Conservation (phyloP, 2,797 vertebrate genomes). For the Cyclopterus lumpus region DNA sequence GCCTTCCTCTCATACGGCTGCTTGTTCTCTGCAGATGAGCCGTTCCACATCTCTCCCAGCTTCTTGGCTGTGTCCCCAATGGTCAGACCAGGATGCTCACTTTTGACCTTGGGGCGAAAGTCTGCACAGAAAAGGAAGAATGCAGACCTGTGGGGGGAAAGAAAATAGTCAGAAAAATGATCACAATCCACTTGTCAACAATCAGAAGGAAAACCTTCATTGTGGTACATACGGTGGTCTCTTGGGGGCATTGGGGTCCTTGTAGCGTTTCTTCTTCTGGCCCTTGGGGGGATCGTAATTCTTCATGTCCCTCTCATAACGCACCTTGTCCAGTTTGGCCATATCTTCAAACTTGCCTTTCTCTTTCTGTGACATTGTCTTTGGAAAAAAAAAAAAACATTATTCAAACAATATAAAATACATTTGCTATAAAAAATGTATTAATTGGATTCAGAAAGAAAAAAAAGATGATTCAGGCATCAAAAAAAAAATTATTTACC, state of each 20-base stretch:
- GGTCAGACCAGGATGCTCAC: slow-evolving; percentile 89
- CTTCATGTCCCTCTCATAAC: slow-evolving; percentile 98
- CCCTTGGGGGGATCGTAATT: slow-evolving; percentile 94
- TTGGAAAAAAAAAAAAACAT: not conserved
- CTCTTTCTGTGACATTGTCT: slow-evolving; percentile 97
- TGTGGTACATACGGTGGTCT: slow-evolving; percentile 92
- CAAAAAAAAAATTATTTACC: slow-evolving; percentile 76
- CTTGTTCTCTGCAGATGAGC: slow-evolving; percentile 91
- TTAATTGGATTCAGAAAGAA: too few relatives aligned
- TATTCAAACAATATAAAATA: not conserved
- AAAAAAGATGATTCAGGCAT: not conserved
- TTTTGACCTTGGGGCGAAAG: slow-evolving; percentile 95
- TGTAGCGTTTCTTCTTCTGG: slow-evolving; percentile 94
- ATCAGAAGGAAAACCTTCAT: not conserved
- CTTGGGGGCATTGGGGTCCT: slow-evolving; percentile 98
- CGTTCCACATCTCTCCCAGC: slow-evolving; percentile 97
- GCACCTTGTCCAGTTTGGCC: slow-evolving; percentile 95
- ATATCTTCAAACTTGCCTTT: slow-evolving; percentile 98
- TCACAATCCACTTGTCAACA: not conserved
- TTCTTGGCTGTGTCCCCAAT: slow-evolving; percentile 98
- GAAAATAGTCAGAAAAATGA: not conserved
- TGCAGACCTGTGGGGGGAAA: slow-evolving; percentile 86
- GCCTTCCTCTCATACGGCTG: slow-evolving; percentile 96
- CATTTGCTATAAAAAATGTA: too few relatives aligned
- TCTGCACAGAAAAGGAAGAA: slow-evolving; percentile 98